Conservation (phyloP, 2,113 vertebrate species). For the Salvelinus alpinus region DNA sequence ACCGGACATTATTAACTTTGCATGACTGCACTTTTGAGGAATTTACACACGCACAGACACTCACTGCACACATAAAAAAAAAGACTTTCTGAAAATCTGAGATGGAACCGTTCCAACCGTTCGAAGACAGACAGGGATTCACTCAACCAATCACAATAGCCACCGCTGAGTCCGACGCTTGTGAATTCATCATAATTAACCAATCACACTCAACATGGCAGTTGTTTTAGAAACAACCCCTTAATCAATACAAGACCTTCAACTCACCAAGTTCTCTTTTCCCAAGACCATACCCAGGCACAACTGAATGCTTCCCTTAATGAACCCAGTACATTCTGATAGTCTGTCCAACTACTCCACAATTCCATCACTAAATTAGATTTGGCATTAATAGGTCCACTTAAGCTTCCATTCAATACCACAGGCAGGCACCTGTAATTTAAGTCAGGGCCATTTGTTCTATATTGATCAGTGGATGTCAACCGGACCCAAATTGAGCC, state of each 20-base stretch:
- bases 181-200: no score
- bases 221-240: no score
- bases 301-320: background rate
- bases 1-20: conserved; percentile 65
- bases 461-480: conserved; percentile 18
- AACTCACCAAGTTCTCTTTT: background rate
- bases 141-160: no score
- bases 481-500: no score
- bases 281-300: background rate
- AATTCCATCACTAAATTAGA: conserved; percentile 46
- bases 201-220: no score
- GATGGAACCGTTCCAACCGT: no score
- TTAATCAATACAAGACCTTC: background rate
- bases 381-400: conserved; percentile 61
- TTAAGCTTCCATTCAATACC: conserved; percentile 50
- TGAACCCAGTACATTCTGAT: conserved; percentile 31
- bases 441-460: conserved; percentile 48
- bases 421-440: conserved; percentile 60
- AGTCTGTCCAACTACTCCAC: conserved; percentile 26
- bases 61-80: background rate
- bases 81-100: no score
- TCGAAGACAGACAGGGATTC: no score
- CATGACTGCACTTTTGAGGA: conserved; percentile 53
- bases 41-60: conserved; percentile 15
- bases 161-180: no score